Base-by-base conservation (phyloP, 2,888 invertebrate species). In the Drosophila tripunctata region DNA sequence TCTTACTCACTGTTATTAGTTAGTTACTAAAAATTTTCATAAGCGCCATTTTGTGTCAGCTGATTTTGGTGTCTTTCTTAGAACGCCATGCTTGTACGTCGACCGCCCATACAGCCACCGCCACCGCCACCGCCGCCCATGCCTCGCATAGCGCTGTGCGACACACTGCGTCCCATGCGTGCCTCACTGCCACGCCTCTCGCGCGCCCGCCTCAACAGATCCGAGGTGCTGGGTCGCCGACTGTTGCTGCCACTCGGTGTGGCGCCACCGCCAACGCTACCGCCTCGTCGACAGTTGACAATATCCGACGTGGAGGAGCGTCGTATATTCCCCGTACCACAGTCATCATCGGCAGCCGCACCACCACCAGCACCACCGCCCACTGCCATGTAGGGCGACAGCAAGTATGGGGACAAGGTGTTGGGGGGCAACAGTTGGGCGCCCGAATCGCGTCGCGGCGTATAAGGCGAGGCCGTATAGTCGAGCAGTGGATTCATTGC, bases 231-330 rank as follows among this genome's bases (percentile, higher is more conserved):
- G 40, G 91, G 92, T 33, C 91, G 86, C 0, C 91, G 88, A 65
- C 89, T 90, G 38, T 80, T 83, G 75, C 78, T 87, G 44, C 76
- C 77, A 65, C 87, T 88, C 24, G 85, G 76, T n/a, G 70, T 52
- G n/a, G 69, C 57, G 69, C 82, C 84, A 48, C 90, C 86, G 3
- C 89, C 85, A 48, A 89, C 86, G 3, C 89, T 10, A 27, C 10
- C 85, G 47, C 90, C 86, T 4, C 89, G 85, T 24, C 88, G 88
- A 56, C 90, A 88, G 43, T 78, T 75, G 62, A 89, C 88, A 35
- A 91, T 92, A 47, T 92, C 91, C 44, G 92, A 92, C 10, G 91
- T 91, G 7, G 91, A 92, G 24, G 92, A 92, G 48, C 91, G 90
- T 8, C 91, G 84, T 8, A 91, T 89, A 55, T 89, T 89, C 24